Evolutionary conservation across 2,888 invertebrate species (phyloP).

Genomic region (Rhimphoctona megacephalus): DNA sequence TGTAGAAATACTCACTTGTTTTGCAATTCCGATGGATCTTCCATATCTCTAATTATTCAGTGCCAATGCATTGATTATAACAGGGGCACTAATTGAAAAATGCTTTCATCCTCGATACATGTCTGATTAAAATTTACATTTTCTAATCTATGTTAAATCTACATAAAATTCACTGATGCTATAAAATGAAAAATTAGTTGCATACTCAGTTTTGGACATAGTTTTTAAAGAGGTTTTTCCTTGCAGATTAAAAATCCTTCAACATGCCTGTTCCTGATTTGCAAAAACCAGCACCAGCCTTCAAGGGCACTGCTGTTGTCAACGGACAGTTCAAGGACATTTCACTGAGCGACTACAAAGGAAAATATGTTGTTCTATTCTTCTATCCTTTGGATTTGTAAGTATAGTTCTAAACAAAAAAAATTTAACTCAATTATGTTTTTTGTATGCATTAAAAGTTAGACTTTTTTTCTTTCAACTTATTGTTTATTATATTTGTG

Average conservation of each 20-base stretch:
- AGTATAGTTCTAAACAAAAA: constrained; percentile 83
- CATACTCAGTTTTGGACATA: no score
- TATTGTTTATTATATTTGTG: not conserved
- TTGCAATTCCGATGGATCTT: constrained; percentile 8
- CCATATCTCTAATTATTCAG: not conserved
- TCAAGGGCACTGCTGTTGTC: constrained; percentile 92
- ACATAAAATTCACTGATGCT: not conserved
- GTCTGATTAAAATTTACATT: not conserved
- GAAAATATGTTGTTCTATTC: constrained; percentile 96
- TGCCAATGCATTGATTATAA: not conserved
- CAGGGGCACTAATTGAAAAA: constrained; percentile 4
- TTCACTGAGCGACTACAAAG: constrained; percentile 91
- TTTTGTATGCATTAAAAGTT: not conserved
- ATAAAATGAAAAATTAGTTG: not conserved
- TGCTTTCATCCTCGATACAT: not conserved
- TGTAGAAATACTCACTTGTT: not conserved
- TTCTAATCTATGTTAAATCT: no score
- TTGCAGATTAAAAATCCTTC: constrained; percentile 46
- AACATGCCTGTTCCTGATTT: constrained; percentile 87
- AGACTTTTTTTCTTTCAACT: not conserved
- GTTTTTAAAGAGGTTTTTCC: not conserved
- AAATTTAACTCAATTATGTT: not conserved
- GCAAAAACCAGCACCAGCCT: constrained; percentile 92
- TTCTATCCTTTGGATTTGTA: constrained; percentile 96
- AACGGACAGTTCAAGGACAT: constrained; percentile 94